Evolutionary conservation across 30 jellyfish, hydroid and myxozoan species (phyloP).

Genomic region (Sanderia malayensis): DNA sequence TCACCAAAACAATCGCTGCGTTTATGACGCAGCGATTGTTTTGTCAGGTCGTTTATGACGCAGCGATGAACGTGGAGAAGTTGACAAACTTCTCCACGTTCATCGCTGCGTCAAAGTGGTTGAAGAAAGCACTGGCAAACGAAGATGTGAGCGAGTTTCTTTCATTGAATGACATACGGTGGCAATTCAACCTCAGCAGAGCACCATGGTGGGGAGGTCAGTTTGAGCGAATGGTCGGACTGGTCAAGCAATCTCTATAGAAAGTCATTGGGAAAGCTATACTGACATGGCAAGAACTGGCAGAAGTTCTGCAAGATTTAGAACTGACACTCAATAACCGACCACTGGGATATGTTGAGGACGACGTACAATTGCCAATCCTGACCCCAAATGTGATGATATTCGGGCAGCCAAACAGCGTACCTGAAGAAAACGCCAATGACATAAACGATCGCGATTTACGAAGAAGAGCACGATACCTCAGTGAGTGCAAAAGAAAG

Average conservation of each 20-base stretch:
- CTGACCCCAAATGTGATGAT: slow-evolving; percentile 72
- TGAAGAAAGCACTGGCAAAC: slow-evolving; percentile 24
- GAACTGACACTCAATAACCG: slow-evolving; percentile 64
- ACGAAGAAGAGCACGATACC: slow-evolving; percentile 38
- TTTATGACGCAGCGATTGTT: too few relatives aligned
- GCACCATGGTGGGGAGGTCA: slow-evolving; percentile 92
- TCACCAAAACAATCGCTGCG: too few relatives aligned
- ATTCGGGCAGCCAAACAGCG: slow-evolving; percentile 47
- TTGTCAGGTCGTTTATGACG: too few relatives aligned
- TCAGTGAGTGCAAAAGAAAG: slow-evolving; percentile 36
- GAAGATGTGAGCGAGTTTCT: slow-evolving; percentile 56
- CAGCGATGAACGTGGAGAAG: too few relatives aligned
- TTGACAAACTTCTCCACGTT: slow-evolving; percentile 51
- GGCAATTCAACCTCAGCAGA: slow-evolving; percentile 74
- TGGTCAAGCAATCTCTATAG: slow-evolving; percentile 55
- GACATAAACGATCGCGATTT: slow-evolving; percentile 37
- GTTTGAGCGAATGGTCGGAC: slow-evolving; percentile 69
- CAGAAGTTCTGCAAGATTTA: slow-evolving; percentile 35
- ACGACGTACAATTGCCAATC: slow-evolving; percentile 59
- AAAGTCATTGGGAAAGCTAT: slow-evolving; percentile 54
- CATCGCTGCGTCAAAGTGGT: slow-evolving; percentile 61
- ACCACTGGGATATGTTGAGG: slow-evolving; percentile 70
- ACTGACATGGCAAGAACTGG: slow-evolving; percentile 40
- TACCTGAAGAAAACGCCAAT: slow-evolving; percentile 18
- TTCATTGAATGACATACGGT: slow-evolving; percentile 17